Conservation (phyloP, 2,797 vertebrate genomes). For the Fundulus diaphanus region DNA sequence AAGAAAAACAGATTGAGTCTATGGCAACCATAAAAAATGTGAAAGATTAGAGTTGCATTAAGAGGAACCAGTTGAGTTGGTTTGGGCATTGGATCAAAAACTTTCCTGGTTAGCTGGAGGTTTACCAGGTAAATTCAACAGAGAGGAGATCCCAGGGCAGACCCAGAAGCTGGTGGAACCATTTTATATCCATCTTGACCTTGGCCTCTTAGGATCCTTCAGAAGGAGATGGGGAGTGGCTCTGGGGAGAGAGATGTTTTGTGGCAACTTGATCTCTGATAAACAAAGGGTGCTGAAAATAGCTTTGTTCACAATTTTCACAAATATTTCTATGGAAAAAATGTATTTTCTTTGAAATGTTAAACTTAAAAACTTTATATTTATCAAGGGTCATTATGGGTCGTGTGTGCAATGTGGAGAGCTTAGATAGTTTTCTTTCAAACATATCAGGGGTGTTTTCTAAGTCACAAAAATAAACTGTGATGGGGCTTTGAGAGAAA, state of each 20-base stretch:
- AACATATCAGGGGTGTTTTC: not conserved
- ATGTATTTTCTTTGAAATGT: not conserved
- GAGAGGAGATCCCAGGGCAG: not conserved
- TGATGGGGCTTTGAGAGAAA: not conserved
- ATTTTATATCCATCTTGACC: not conserved
- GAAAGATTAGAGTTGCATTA: not conserved
- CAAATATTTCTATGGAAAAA: not conserved
- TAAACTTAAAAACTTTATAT: not conserved
- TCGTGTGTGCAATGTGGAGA: not conserved
- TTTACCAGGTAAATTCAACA: not conserved
- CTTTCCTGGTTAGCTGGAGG: not conserved
- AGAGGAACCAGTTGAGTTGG: not conserved
- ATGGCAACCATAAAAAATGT: constrained; percentile 2
- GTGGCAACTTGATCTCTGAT: not conserved
- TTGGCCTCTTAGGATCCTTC: not conserved
- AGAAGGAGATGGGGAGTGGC: not conserved
- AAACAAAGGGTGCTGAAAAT: not conserved
- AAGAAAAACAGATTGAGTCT: constrained; percentile 15
- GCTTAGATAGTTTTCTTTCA: not conserved
- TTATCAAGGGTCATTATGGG: no score
- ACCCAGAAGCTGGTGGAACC: not conserved
- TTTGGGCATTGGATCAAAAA: not conserved
- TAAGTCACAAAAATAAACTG: not conserved
- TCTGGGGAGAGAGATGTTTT: not conserved
- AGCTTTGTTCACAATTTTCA: not conserved